Evolutionary conservation across 2,113 vertebrate species (phyloP).

Genomic region (Thunnus thynnus): DNA sequence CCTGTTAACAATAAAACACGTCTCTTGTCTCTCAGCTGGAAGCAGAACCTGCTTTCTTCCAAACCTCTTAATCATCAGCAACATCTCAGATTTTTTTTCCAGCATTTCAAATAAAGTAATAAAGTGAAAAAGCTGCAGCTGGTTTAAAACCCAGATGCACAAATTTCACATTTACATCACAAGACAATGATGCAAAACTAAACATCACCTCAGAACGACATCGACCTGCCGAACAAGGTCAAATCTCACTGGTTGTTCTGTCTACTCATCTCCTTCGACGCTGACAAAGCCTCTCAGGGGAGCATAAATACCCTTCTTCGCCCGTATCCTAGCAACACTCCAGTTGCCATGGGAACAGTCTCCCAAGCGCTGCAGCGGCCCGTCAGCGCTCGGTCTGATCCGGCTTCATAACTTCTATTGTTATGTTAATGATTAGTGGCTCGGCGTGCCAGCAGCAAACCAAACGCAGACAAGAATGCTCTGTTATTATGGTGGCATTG

Average conservation of each 20-base stretch:
- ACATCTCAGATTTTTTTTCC: too few relatives aligned
- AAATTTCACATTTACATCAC: too few relatives aligned
- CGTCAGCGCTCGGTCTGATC: constrained; percentile 13
- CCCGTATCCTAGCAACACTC: constrained; percentile 64
- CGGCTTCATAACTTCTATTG: constrained; percentile 49
- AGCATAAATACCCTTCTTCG: constrained; percentile 25
- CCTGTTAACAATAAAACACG: too few relatives aligned
- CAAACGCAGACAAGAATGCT: neutral
- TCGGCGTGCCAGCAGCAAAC: neutral
- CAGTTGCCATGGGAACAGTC: constrained; percentile 67
- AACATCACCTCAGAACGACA: too few relatives aligned
- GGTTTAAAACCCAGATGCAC: too few relatives aligned
- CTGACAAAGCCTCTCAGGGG: neutral
- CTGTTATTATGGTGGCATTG: neutral
- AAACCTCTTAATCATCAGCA: too few relatives aligned
- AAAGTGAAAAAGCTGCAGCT: too few relatives aligned
- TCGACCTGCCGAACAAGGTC: neutral
- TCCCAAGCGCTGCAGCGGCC: constrained; percentile 50
- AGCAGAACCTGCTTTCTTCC: too few relatives aligned
- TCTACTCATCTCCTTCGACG: neutral
- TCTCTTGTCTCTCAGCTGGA: too few relatives aligned
- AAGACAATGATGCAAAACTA: too few relatives aligned
- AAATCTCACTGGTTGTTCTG: neutral
- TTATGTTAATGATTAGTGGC: constrained; percentile 60
- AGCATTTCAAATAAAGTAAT: too few relatives aligned